These are phyloP conservation scores for Drosophila barbarae DNA, from an alignment of 2,888 invertebrate genomes.

Conservation along the genomic window DNA sequence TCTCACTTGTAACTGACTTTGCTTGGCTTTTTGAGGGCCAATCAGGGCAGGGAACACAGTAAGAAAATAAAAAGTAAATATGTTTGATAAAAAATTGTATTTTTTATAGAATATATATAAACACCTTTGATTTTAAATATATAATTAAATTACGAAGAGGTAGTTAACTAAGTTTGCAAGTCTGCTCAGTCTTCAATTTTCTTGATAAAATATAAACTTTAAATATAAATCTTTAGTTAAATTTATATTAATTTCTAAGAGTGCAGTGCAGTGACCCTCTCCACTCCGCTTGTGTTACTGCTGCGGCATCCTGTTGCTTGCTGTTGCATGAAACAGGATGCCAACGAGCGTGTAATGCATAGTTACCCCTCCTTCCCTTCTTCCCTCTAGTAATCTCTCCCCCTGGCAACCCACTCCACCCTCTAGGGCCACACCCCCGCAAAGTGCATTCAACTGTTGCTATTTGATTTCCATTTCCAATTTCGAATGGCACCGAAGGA, in stretches of 20 bases:
- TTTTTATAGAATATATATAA: too few species aligned
- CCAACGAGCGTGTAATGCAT: slow-evolving; percentile 72
- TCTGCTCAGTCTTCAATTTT: neutral
- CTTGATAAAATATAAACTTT: neutral
- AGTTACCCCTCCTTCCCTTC: slow-evolving; percentile 18
- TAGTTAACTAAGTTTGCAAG: neutral
- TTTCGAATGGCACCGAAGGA: slow-evolving; percentile 47
- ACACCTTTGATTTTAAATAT: neutral
- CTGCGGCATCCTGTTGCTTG: slow-evolving; percentile 74
- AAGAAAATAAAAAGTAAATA: neutral
- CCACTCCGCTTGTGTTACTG: neutral
- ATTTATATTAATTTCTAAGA: neutral
- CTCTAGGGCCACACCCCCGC: slow-evolving; percentile 20
- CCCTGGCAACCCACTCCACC: slow-evolving; percentile 3
- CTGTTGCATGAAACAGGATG: slow-evolving; percentile 76
- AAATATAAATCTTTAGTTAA: neutral
- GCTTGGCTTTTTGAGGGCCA: slow-evolving; percentile 40
- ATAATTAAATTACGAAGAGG: neutral
- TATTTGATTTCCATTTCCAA: slow-evolving; percentile 61
- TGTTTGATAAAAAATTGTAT: neutral
- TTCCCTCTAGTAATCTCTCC: neutral
- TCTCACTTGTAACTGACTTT: slow-evolving; percentile 41
- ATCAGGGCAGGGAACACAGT: slow-evolving; percentile 27
- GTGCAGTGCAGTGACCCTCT: slow-evolving; percentile 15
- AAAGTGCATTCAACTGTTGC: slow-evolving; percentile 39